phyloP scores from a whole-genome alignment of 2,888 invertebrate species.

The Poecilus cupreus region DNA sequence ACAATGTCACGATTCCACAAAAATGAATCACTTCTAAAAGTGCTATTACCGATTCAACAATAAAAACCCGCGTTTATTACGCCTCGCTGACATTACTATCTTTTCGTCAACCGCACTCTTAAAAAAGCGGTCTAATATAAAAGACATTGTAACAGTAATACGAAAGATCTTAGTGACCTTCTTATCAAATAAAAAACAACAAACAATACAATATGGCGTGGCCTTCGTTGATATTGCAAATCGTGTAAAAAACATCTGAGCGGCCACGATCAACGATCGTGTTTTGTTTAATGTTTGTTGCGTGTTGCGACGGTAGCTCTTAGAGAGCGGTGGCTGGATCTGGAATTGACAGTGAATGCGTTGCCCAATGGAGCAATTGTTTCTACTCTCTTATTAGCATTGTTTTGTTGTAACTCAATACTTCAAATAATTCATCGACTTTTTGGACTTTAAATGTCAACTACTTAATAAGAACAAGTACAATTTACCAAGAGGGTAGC shows the following conservation, averaged over 20 bases:
- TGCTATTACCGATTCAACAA: too few species aligned
- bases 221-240: slow-evolving; percentile 54
- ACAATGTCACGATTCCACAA: too few species aligned
- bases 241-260: slow-evolving; percentile 39
- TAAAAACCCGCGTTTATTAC: too few species aligned
- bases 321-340: slow-evolving; percentile 25
- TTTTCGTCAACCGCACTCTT: neutral
- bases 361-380: slow-evolving; percentile 29
- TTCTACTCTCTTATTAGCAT: slow-evolving; percentile 7
- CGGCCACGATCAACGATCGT: slow-evolving; percentile 44
- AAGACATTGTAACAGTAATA: slow-evolving; percentile 45
- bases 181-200: slow-evolving; percentile 49
- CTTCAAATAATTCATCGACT: too few species aligned
- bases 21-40: too few species aligned
- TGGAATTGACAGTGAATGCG: slow-evolving; percentile 30
- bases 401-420: neutral
- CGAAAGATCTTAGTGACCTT: slow-evolving; percentile 48
- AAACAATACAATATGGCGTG: slow-evolving; percentile 42
- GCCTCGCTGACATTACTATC: too few species aligned
- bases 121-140: slow-evolving; percentile 21
- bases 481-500: too few species aligned
- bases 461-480: too few species aligned
- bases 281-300: slow-evolving; percentile 34
- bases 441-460: too few species aligned
- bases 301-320: slow-evolving; percentile 43